phyloP scores from a whole-genome alignment of 2,113 vertebrate genomes.

The Burhinus bistriatus region DNA sequence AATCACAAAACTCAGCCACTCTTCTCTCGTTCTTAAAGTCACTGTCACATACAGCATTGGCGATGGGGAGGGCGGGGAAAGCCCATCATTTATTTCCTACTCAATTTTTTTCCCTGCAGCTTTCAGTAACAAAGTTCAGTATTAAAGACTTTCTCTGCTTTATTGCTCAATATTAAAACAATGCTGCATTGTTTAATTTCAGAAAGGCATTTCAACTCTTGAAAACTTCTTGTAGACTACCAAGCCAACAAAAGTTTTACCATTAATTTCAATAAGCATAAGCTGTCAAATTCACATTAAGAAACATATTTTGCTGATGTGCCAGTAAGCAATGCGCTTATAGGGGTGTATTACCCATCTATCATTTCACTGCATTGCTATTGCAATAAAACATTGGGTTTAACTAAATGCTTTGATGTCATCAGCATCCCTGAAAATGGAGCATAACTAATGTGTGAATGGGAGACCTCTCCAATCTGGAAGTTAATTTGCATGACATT shows the following conservation, averaged over 20 bases:
- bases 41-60: background rate
- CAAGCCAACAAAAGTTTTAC: background rate
- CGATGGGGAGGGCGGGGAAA: too few relatives aligned
- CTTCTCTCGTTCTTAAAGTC: background rate
- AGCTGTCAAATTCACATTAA: background rate
- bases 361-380: background rate
- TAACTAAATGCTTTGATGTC: conserved; percentile 47
- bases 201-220: background rate
- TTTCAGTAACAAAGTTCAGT: background rate
- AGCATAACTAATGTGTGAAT: conserved; percentile 41
- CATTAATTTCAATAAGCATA: background rate
- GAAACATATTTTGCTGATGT: background rate
- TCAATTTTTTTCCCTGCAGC: background rate
- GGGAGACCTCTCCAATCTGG: conserved; percentile 48
- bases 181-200: background rate
- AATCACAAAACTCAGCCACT: background rate
- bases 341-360: background rate
- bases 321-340: background rate
- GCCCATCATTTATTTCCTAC: background rate
- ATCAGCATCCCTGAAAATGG: conserved; percentile 48
- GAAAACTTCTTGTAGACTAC: background rate
- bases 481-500: conserved; percentile 65
- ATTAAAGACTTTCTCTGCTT: background rate
- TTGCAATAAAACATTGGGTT: background rate
- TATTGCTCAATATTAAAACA: background rate